These are phyloP conservation scores for Phalera bucephala DNA, from an alignment of 2,888 invertebrate genomes.

Conservation along the genomic window DNA sequence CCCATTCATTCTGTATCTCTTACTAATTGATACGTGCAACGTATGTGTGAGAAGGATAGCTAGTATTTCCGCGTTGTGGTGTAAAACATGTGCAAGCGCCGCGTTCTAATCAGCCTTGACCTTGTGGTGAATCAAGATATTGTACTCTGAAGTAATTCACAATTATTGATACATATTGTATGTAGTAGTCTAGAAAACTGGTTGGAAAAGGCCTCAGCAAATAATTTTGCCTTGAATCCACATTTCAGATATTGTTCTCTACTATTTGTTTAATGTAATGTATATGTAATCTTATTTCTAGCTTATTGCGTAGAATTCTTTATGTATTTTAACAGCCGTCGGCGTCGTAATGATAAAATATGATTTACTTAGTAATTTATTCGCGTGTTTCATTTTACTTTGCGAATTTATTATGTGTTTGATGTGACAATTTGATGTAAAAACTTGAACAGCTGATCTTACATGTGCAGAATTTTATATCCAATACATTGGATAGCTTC, in stretches of 20 bases:
- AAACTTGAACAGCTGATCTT: too few relatives aligned
- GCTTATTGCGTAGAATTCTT: background rate
- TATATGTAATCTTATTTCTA: background rate
- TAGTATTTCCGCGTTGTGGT: slow-evolving; percentile 29
- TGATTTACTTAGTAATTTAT: background rate
- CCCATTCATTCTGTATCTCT: slow-evolving; percentile 41
- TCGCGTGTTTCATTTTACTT: too few relatives aligned
- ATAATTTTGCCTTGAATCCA: slow-evolving; percentile 6
- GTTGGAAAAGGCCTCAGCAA: slow-evolving; percentile 9
- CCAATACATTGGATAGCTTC: too few relatives aligned
- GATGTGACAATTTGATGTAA: too few relatives aligned
- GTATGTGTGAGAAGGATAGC: slow-evolving; percentile 45
- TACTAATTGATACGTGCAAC: slow-evolving; percentile 24
- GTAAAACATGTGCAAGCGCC: slow-evolving; percentile 40
- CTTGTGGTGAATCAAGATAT: slow-evolving; percentile 64
- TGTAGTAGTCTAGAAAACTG: slow-evolving; percentile 12
- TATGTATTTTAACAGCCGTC: background rate
- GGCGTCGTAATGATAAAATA: background rate
- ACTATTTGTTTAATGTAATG: background rate
- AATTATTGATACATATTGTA: slow-evolving; percentile 33
- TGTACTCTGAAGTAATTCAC: slow-evolving; percentile 52
- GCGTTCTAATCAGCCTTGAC: slow-evolving; percentile 67
- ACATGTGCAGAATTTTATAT: too few relatives aligned
- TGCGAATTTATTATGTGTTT: too few relatives aligned
- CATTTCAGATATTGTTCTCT: background rate